These are phyloP conservation scores for Eilema caniola DNA, from an alignment of 2,888 invertebrate genomes.

Conservation along the genomic window DNA sequence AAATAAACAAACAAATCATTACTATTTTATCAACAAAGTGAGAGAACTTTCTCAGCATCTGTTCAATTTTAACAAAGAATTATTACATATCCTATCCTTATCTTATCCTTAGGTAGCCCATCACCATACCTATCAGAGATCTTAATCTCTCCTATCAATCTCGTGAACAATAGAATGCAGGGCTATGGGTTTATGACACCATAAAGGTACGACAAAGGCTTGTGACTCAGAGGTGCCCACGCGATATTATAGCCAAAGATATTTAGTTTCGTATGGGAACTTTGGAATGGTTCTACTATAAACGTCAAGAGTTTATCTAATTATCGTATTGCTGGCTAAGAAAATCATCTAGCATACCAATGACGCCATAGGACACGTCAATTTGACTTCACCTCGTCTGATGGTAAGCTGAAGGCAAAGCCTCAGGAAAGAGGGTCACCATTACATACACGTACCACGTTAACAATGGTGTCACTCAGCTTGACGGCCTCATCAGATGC, in stretches of 20 bases:
- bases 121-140: conserved; percentile 22
- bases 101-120: conserved; percentile 12
- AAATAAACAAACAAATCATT: too few species aligned
- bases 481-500: too few species aligned
- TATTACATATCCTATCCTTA: not conserved
- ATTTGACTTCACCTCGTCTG: too few species aligned
- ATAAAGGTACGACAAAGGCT: conserved; percentile 30
- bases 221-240: conserved; percentile 21
- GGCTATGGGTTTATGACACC: conserved; percentile 41
- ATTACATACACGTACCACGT: too few species aligned
- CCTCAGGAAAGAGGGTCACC: too few species aligned
- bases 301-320: conserved; percentile 9
- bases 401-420: too few species aligned
- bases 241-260: not conserved
- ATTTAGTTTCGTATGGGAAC: conserved; percentile 10
- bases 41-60: not conserved
- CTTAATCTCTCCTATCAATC: conserved; percentile 33
- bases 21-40: too few species aligned
- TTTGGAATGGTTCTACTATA: not conserved
- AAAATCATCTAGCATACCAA: too few species aligned
- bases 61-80: conserved; percentile 1
- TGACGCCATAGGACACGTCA: too few species aligned
- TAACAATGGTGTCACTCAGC: too few species aligned
- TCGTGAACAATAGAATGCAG: conserved; percentile 19
- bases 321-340: not conserved